A percentile compares a stretch with the other conserved stretches of the same genome.
Evolutionary conservation across 2,797 vertebrate genomes (phyloP).

Genomic region (Emys orbicularis): DNA sequence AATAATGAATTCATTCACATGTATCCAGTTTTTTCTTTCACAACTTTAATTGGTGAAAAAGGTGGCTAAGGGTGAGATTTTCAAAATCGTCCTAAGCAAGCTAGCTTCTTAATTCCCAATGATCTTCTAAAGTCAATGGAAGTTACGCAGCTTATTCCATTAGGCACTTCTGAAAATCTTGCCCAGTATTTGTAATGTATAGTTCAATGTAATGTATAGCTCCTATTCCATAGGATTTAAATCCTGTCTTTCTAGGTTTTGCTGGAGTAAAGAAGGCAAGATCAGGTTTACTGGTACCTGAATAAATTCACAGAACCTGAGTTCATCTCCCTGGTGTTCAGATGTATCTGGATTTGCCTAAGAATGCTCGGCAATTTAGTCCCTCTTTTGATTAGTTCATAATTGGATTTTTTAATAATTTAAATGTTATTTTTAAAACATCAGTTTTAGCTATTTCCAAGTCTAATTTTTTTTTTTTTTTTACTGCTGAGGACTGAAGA

Average conservation of each 20-base stretch:
- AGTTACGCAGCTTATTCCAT: accelerated
- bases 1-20: neutral
- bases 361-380: neutral
- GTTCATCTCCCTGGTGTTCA: accelerated
- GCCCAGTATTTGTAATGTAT: neutral
- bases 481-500: neutral
- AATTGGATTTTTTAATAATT: neutral
- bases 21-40: neutral
- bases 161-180: neutral
- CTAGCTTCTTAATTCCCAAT: neutral
- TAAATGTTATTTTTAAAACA: accelerated
- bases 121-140: neutral
- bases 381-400: neutral
- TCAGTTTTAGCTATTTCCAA: neutral
- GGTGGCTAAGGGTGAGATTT: neutral
- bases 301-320: neutral
- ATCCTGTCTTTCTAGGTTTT: accelerated
- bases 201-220: no score
- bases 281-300: neutral
- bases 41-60: neutral
- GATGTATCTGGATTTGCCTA: neutral
- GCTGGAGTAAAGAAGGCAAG: neutral
- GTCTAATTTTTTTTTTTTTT: neutral
- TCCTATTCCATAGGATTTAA: neutral
- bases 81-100: neutral